Base-by-base conservation (phyloP, 2,113 vertebrate species). In the Sterna hirundo region DNA sequence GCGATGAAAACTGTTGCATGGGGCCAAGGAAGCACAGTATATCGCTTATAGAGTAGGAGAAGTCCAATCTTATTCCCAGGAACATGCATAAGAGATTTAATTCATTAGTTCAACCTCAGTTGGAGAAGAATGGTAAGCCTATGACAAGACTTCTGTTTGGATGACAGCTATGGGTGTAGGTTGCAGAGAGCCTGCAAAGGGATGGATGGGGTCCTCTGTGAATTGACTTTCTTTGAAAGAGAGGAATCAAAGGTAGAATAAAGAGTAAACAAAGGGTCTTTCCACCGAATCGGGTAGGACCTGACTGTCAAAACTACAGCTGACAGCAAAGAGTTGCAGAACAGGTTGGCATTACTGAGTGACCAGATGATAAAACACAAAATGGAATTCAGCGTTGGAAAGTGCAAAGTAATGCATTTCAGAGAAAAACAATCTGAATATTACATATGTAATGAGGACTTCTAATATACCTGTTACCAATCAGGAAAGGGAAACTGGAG, bases 1-100 rank as follows among this genome's bases (percentile, higher is more conserved):
- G 82, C 77, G 85, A 87, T 83, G 74, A 85, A 80, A 94, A 89
- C 77, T 89, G 58, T 93, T 90, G 57, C 88, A 87, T 4, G 13
- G 40, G 36, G 34, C 21, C 4, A 36, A 21, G 22, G 54, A 44
- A 94, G 30, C 61, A 79, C 49, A 52, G 11, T 13, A 9, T 64
- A 68, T 68, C 12, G 2, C 58, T 86, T 76, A n/a, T 16, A 58
- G 30, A 34, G 76, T 11, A 52, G 52, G 44, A 92, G 38, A 82
- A 76, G 88, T 61, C 80, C 86, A 72, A 15, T 69, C 36, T 54
- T 75, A 81, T 84, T 88, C 72, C 77, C 80, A 94, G 40, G 14
- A 91, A 69, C 46, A 10, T 23, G 16, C 42, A 14, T 32, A 61
- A 84, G 64, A 84, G 69, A 79, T 83, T 87, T 72, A 86, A 89